A percentile compares a stretch with the other conserved stretches of the same genome.
Evolutionary conservation across 2,888 invertebrate genomes (phyloP).

Genomic region (Zootermopsis nevadensis): DNA sequence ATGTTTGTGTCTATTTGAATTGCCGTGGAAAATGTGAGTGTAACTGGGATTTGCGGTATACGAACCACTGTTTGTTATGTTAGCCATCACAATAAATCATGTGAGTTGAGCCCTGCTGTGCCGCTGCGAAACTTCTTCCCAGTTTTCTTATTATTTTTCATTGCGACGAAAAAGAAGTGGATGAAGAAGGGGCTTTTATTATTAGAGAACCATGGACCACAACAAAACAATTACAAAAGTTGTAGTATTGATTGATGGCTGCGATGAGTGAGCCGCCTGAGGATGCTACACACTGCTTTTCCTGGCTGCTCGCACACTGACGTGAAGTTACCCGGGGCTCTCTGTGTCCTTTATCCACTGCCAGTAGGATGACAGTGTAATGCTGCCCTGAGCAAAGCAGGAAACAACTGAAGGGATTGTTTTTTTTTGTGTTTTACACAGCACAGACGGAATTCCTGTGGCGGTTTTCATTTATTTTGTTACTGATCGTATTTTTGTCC

Average conservation of each 20-base stretch:
- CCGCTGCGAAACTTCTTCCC: conserved; percentile 5
- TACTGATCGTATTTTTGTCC: no score
- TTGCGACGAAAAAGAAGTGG: conserved; percentile 20
- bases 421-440: no score
- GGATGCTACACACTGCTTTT: no score
- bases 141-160: conserved; percentile 30
- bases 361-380: no score
- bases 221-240: conserved; percentile 28
- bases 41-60: neutral
- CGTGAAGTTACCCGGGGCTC: no score
- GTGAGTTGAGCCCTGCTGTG: neutral
- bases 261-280: neutral
- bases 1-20: neutral
- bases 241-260: conserved; percentile 14
- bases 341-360: no score
- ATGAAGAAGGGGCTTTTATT: conserved; percentile 21
- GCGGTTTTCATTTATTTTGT: no score
- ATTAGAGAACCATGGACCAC: conserved; percentile 13
- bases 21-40: neutral
- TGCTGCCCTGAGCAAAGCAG: no score
- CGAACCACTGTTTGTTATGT: conserved; percentile 16
- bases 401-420: no score
- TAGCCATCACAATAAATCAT: conserved; percentile 7
- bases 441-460: no score
- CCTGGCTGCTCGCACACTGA: neutral